These are phyloP conservation scores for Cheirogaleus major DNA, from an alignment of 2,797 vertebrate species.

Conservation along the genomic window DNA sequence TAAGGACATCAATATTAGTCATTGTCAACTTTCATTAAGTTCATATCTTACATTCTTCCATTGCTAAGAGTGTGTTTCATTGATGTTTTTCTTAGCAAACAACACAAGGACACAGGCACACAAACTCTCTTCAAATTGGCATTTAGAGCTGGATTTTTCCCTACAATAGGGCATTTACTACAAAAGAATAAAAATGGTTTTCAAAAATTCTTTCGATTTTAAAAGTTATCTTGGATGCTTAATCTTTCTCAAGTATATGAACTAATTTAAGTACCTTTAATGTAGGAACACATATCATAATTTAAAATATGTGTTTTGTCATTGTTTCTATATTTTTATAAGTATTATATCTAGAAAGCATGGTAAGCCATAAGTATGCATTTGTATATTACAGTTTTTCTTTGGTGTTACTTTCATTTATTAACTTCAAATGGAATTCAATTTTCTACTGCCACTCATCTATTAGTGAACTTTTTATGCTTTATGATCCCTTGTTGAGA, in stretches of 20 bases:
- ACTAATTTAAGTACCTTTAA: neutral
- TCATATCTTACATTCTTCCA: constrained; percentile 78
- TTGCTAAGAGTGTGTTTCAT: constrained; percentile 81
- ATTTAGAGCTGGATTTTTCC: constrained; percentile 73
- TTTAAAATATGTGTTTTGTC: neutral
- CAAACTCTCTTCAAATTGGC: constrained; percentile 62
- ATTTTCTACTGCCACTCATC: neutral
- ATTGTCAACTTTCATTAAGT: constrained; percentile 84
- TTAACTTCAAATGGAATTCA: neutral
- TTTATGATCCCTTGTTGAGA: neutral
- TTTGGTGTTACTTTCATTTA: neutral
- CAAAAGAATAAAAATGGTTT: constrained; percentile 78
- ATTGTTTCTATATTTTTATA: constrained; percentile 3
- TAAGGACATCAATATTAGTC: constrained; percentile 84
- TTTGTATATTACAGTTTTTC: neutral
- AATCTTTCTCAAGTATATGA: constrained; percentile 44
- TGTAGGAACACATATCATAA: neutral
- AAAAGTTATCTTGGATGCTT: neutral
- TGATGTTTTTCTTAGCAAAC: constrained; percentile 80
- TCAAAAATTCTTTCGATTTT: constrained; percentile 62
- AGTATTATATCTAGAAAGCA: neutral
- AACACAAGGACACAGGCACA: constrained; percentile 68
- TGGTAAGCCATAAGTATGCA: neutral
- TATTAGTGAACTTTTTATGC: neutral
- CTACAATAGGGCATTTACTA: constrained; percentile 60